A percentile compares a stretch with the other conserved stretches of the same genome.
Evolutionary conservation across 1,140 invertebrate species (phyloP).

Genomic region (Pomacea maculata): DNA sequence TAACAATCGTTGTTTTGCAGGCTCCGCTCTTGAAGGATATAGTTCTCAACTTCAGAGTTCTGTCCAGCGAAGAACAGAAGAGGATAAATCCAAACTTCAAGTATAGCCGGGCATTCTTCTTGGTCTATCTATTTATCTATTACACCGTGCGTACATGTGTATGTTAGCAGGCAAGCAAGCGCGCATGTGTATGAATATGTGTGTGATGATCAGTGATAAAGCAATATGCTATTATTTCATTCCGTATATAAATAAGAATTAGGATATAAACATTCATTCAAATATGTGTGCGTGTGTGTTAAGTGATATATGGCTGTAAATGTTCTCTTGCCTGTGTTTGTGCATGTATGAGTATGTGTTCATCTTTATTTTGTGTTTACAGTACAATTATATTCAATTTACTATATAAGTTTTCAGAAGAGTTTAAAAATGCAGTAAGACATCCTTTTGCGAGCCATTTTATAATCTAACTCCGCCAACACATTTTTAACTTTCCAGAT

Average conservation of each 20-base stretch:
- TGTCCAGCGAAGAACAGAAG: slow-evolving; percentile 7
- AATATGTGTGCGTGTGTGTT: too few species aligned
- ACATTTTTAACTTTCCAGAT: slow-evolving; percentile 1
- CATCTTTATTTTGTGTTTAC: not conserved
- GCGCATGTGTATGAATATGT: not conserved
- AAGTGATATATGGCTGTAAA: not conserved
- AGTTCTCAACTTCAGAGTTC: slow-evolving; percentile 9
- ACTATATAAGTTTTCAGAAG: too few species aligned
- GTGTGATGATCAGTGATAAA: too few species aligned
- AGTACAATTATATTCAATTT: not conserved
- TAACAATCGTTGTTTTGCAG: not conserved
- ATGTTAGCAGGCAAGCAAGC: not conserved
- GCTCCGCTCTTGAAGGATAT: not conserved
- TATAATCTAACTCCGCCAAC: not conserved
- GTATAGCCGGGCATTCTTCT: not conserved
- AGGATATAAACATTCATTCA: too few species aligned
- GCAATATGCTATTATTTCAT: too few species aligned
- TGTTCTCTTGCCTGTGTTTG: not conserved
- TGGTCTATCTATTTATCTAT: not conserved
- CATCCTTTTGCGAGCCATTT: too few species aligned
- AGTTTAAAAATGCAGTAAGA: not conserved
- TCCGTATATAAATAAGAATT: too few species aligned
- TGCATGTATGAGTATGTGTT: not conserved
- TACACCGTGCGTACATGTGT: not conserved
- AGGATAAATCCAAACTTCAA: not conserved